Evolutionary conservation across 2,888 invertebrate genomes (phyloP), one percentile per base, ranked within the genome.

Genomic region (Branchellion lobata): DNA sequence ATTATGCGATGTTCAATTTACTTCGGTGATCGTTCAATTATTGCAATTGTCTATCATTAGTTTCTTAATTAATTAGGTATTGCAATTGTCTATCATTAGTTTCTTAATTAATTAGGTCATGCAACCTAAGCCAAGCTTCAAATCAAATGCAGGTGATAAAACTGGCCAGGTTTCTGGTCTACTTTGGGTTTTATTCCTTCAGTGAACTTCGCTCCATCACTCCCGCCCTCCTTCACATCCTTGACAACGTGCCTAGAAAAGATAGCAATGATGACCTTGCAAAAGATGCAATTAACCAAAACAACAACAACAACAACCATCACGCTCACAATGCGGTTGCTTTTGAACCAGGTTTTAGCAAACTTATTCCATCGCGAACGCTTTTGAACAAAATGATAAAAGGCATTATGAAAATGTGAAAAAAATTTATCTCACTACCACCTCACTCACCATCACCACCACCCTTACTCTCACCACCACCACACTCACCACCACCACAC

Each of bases 101-200:
- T n/a, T n/a, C n/a, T n/a, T n/a, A n/a, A n/a, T n/a, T n/a, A n/a
- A n/a, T n/a, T n/a, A n/a, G n/a, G n/a, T n/a, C n/a, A n/a, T n/a
- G n/a, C n/a, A n/a, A n/a, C n/a, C n/a, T n/a, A n/a, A n/a, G n/a
- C n/a, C n/a, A n/a, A 14, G 40, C 40, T 40, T 40, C 14, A 40
- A 40, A 40, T 40, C 8, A 5, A 8, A 5, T 14, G 8, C 86
- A 94, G 94, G 97, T 99, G 79, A 96, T 99, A 73, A 98, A 96
- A 88, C 89, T 99, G 85, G 97, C 98, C 0, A 91, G 96, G 84
- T 95, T 98, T 87, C 90, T 99, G 83, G 96, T 98, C 81, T 96
- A 97, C 88, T 99, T 99, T 89, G 98, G 98, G 72, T 99, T 98
- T 89, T 94, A 92, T 90, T 95, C 95, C 88, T 98, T 99, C 88